A percentile compares a stretch with the other conserved stretches of the same genome.
Conservation (phyloP, 1,140 invertebrate genomes). For the Araneus ventricosus region DNA sequence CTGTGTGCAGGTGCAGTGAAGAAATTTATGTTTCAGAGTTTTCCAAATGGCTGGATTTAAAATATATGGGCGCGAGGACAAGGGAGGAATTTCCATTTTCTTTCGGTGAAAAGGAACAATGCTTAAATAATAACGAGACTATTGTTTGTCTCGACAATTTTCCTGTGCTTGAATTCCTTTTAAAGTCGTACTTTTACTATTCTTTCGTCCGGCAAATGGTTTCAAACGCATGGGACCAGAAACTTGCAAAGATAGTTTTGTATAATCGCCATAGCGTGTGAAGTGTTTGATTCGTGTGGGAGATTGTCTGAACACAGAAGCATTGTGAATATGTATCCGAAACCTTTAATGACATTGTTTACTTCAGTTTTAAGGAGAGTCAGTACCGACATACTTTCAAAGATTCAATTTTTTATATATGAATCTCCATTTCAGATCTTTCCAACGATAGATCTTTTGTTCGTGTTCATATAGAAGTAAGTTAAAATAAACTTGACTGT, state of each 20-base stretch:
- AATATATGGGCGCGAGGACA: background rate
- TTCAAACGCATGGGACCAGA: background rate
- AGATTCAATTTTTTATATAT: no score
- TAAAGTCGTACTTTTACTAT: background rate
- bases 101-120: background rate
- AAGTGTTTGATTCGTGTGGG: no score
- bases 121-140: background rate
- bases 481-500: no score
- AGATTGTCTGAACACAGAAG: no score
- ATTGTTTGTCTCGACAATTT: constrained; percentile 37
- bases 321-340: no score
- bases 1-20: background rate
- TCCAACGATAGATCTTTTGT: no score
- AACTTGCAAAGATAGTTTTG: background rate
- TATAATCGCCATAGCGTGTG: no score
- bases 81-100: constrained; percentile 19
- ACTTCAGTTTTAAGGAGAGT: no score
- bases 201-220: background rate
- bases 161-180: background rate
- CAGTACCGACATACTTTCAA: no score
- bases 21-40: constrained; percentile 39
- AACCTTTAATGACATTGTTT: no score
- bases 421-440: no score
- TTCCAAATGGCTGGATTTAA: constrained; percentile 17
- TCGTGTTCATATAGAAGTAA: no score